These are phyloP conservation scores for Monopis laevigella DNA, from an alignment of 2,888 invertebrate genomes.

Conservation along the genomic window DNA sequence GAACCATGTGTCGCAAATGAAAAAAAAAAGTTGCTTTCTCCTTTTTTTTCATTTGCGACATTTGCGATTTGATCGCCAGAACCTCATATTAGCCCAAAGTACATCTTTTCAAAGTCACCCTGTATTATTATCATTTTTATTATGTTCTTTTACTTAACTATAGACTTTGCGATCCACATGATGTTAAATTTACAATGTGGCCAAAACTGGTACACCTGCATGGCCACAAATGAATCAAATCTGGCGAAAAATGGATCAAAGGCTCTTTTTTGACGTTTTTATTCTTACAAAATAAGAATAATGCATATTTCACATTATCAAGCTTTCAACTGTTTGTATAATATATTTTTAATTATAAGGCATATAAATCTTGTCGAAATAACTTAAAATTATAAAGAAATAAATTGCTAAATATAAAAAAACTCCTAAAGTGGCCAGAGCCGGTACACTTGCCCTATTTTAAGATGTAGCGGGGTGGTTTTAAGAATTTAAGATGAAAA, in stretches of 20 bases:
- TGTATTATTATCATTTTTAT: neutral
- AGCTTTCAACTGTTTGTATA: neutral
- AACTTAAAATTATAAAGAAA: neutral
- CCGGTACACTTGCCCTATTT: slow-evolving; percentile 4
- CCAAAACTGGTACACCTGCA: too few species aligned
- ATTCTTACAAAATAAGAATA: neutral
- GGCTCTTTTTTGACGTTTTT: neutral
- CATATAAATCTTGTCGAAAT: neutral
- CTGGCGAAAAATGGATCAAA: slow-evolving; percentile 12
- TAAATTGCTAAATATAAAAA: neutral
- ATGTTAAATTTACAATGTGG: neutral
- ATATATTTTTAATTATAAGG: neutral
- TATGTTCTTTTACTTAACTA: neutral
- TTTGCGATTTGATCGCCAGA: neutral
- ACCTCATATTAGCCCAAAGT: too few species aligned
- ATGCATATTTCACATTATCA: neutral
- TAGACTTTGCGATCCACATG: neutral
- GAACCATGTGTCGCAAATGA: too few species aligned
- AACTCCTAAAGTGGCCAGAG: slow-evolving; percentile 11
- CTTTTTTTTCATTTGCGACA: too few species aligned
- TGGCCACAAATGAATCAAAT: neutral
- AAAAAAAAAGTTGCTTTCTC: too few species aligned
- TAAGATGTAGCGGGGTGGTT: too few species aligned
- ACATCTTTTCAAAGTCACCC: too few species aligned
- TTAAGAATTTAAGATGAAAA: too few species aligned